These are phyloP conservation scores for Chrysolina americana DNA, from an alignment of 2,888 invertebrate genomes.

Conservation along the genomic window DNA sequence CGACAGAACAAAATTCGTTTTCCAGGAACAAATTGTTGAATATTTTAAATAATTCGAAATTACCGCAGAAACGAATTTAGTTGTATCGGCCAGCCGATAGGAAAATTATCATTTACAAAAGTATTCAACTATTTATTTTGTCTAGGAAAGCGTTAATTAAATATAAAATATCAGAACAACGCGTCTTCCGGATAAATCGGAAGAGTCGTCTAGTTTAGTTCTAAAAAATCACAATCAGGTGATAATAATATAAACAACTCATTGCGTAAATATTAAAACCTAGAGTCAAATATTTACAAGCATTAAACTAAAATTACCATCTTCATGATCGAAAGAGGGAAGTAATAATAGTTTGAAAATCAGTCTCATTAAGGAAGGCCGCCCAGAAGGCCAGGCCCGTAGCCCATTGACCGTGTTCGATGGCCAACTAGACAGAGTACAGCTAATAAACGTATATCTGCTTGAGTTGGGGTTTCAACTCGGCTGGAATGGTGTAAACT, in stretches of 20 bases:
- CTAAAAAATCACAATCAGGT: conserved; percentile 57
- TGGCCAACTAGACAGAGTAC: conserved; percentile 36
- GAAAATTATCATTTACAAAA: conserved; percentile 37
- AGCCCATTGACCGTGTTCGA: conserved; percentile 38
- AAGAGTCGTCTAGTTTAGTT: conserved; percentile 46
- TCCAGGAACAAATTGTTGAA: conserved; percentile 22
- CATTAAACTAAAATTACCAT: conserved; percentile 46
- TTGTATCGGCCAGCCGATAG: conserved; percentile 35
- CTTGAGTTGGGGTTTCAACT: conserved; percentile 89
- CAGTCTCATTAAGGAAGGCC: conserved; percentile 67
- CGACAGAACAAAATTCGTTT: conserved; percentile 20
- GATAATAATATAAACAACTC: conserved; percentile 32
- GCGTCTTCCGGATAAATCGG: conserved; percentile 50
- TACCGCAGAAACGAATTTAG: conserved; percentile 29
- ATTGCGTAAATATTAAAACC: conserved; percentile 46
- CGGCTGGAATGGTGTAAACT: conserved; percentile 88
- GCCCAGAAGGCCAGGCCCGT: conserved; percentile 45
- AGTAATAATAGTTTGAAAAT: conserved; percentile 55
- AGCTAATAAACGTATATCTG: conserved; percentile 87
- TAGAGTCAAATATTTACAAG: conserved; percentile 48
- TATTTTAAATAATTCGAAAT: conserved; percentile 25
- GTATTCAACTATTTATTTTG: conserved; percentile 41
- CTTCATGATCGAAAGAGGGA: conserved; percentile 46
- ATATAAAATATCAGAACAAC: conserved; percentile 52
- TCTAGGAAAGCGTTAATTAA: conserved; percentile 54